Evolutionary conservation across 2,797 vertebrate species (phyloP), one percentile per base, ranked within the genome.

Genomic region (Mustela erminea): DNA sequence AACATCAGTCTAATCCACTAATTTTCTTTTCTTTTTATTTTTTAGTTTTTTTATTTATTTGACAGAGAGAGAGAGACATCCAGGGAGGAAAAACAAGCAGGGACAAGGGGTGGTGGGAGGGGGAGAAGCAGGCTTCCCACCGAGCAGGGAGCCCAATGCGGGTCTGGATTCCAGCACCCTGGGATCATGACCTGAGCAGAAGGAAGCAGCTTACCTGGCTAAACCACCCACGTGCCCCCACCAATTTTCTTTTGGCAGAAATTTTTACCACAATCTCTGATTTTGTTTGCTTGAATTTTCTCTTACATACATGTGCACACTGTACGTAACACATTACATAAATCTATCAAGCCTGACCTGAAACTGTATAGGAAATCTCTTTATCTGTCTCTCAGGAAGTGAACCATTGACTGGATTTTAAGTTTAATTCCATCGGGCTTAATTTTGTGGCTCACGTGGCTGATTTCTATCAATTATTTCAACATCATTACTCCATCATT

Each of bases 271-370:
- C 8, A 90, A 78, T 90, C 9, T 3, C 23, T 54, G 7, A 9
- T 25, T 87, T 95, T 29, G 15, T 60, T 81, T 77, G 32, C 32
- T 90, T 66, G 17, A 90, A 70, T 87, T 58, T 74, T 81, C 10
- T 66, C 41, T 72, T 64, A 80, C 2, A 17, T 58, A 14, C 32
- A 41, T 68, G 15, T 9, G 2, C 2, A 43, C 3, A 20, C 1
- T 87, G 13, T 66, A 38, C 23, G 11, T 46, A 15, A 29, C 1
- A 32, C 3, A 29, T 49, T 23, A 87, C 21, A 83, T 18, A 84
- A 94, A 87, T 1, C 2, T 52, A 49, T 18, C 23, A 54, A 58
- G 5, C 10, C 15, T 83, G 29, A 38, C 35, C 18, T 66, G 52
- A 91, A 88, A 95, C 41, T 41, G 46, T 43, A 32, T 5, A 54